Evolutionary conservation across 2,888 invertebrate species (phyloP), one percentile per base, ranked within the genome.

Genomic region (Ectobius pallidus): DNA sequence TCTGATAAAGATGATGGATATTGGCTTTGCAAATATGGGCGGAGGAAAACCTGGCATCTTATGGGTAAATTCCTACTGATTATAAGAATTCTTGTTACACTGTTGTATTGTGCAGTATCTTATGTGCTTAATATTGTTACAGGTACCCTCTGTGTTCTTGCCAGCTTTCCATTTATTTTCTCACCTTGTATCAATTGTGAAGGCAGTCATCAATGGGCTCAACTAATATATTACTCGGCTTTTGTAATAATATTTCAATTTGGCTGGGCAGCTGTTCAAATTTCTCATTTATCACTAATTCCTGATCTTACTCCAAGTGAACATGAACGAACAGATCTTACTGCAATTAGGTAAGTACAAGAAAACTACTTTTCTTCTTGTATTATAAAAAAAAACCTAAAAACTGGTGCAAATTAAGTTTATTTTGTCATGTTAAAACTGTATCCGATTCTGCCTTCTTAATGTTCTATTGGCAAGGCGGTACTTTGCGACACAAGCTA

Each of bases 181-280:
- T 88, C 91, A 3, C 87, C 88, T 58, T 95, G 94, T 80, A 83
- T 92, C 75, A 87, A 87, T 67, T 93, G 93, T 80, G 84, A 87
- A 27, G 80, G 83, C 71, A 84, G 89, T 58, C 86, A 89, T 78
- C 86, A 88, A 78, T 89, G 89, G 87, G 90, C 91, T 25, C 89
- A 92, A 82, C 84, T 94, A 81, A 85, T 90, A 78, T 94, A 94
- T 81, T 94, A 90, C 82, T 87, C 89, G 30, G 86, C 91, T 69
- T 93, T 94, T 80, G 91, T 94, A 69, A 83, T 90, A 61, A 90
- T 96, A 80, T 95, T 94, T 81, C 96, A 96, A 87, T 93, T 96
- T 83, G 96, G 96, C 18, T 96, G 96, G 96, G 96, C 96, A 3
- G 85, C 93, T 0, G 92, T 93, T 0, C 96, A 96, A 85, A 95